Evolutionary conservation across 1,140 invertebrate species (phyloP).

Genomic region (Zaprionus ghesquierei): DNA sequence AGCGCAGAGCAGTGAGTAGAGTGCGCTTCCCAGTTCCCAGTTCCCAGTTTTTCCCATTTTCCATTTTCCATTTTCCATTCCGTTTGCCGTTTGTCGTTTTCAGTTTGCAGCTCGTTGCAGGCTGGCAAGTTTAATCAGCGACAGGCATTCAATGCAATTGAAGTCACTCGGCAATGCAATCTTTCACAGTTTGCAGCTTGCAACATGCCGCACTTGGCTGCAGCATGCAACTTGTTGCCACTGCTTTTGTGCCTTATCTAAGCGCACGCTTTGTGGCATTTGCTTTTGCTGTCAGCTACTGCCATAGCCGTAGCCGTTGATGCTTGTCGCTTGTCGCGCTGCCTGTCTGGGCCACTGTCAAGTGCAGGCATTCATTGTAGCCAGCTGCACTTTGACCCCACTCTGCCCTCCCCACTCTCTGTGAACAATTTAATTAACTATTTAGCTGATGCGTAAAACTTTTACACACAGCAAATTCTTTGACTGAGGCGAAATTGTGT

Average conservation of each 20-base stretch:
- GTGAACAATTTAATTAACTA: conserved; percentile 38
- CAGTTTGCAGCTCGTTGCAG: not conserved
- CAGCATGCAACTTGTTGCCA: conserved; percentile 20
- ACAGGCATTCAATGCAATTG: conserved; percentile 64
- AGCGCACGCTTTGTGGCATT: conserved; percentile 42
- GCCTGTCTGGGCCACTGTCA: conserved; percentile 40
- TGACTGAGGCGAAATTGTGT: not conserved
- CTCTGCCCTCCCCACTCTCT: not conserved
- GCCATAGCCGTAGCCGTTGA: not conserved
- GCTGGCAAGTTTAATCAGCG: conserved; percentile 59
- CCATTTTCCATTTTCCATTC: not conserved
- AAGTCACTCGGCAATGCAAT: conserved; percentile 71
- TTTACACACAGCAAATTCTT: conserved; percentile 1
- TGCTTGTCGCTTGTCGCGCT: not conserved
- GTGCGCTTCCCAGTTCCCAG: conserved; percentile 4
- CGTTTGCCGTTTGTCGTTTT: not conserved
- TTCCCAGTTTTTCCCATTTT: not conserved
- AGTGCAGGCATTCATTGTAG: conserved; percentile 41
- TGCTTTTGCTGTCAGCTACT: conserved; percentile 46
- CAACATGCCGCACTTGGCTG: conserved; percentile 26
- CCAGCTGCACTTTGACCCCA: conserved; percentile 25
- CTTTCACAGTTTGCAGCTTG: conserved; percentile 62
- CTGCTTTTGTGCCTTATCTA: conserved; percentile 23
- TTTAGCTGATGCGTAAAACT: conserved; percentile 25
- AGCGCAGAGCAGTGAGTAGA: conserved; percentile 25